These are phyloP conservation scores for Conomelus anceps DNA, from an alignment of 2,888 invertebrate species.

Conservation along the genomic window DNA sequence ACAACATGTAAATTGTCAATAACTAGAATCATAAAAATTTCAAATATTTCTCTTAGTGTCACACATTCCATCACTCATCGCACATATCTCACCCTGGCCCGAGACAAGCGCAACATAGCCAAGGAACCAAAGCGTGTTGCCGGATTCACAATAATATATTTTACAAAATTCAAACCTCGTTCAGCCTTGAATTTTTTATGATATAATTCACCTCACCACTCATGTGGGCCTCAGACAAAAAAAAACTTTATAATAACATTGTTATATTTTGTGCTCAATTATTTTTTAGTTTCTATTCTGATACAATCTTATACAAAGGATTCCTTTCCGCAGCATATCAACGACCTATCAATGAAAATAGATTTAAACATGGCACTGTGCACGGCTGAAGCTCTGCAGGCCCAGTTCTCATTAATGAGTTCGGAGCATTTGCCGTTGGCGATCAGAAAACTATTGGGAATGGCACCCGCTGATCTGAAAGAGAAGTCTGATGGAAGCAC, in stretches of 20 bases:
- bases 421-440: slow-evolving; percentile 56
- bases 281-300: slow-evolving; percentile 1
- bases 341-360: slow-evolving; percentile 83
- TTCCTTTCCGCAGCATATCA: slow-evolving; percentile 72
- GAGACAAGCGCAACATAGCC: too few species aligned
- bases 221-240: too few species aligned
- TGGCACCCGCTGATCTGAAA: slow-evolving; percentile 43
- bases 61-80: too few species aligned
- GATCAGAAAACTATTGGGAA: slow-evolving; percentile 64
- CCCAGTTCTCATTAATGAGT: slow-evolving; percentile 67
- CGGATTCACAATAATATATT: too few species aligned
- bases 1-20: too few species aligned
- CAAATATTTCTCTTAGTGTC: too few species aligned
- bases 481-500: not conserved
- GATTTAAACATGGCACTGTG: slow-evolving; percentile 74
- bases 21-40: too few species aligned
- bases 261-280: not conserved
- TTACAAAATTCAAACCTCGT: too few species aligned
- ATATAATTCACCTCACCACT: too few species aligned
- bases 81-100: too few species aligned
- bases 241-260: not conserved
- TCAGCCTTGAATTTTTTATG: too few species aligned
- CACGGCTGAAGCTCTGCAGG: slow-evolving; percentile 86
- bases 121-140: too few species aligned
- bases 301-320: slow-evolving; percentile 3